These are phyloP conservation scores for Pholis gunnellus DNA, from an alignment of 2,113 vertebrate species.

Conservation along the genomic window DNA sequence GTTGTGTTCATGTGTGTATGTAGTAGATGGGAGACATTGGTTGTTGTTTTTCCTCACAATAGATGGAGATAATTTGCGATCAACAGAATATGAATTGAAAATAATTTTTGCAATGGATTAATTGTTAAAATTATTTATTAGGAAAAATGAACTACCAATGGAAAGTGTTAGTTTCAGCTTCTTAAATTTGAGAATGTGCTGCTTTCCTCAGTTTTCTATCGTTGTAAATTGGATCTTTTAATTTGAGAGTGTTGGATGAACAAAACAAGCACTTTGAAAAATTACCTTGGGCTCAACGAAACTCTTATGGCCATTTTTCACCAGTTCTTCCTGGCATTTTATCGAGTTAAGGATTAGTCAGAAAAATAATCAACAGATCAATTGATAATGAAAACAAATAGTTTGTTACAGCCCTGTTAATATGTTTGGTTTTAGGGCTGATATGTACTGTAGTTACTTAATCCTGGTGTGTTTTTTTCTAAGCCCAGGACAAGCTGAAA, in stretches of 20 bases:
- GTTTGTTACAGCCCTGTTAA: not conserved
- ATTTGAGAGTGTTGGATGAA: not conserved
- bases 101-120: not conserved
- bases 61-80: not conserved
- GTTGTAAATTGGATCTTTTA: not conserved
- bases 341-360: not conserved
- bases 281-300: not conserved
- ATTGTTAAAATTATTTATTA: not conserved
- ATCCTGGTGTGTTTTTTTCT: not conserved
- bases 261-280: not conserved
- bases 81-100: not conserved
- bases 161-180: not conserved
- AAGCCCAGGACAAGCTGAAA: not conserved
- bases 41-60: not conserved
- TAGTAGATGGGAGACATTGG: not conserved
- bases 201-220: not conserved
- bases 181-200: not conserved
- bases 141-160: not conserved
- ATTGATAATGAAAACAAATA: not conserved
- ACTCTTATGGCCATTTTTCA: not conserved
- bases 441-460: too few relatives aligned
- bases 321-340: not conserved
- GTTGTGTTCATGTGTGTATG: not conserved
- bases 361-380: not conserved
- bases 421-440: not conserved